Base-by-base conservation (phyloP, 2,888 invertebrate species). In the Rhamphomyia laevipes region DNA sequence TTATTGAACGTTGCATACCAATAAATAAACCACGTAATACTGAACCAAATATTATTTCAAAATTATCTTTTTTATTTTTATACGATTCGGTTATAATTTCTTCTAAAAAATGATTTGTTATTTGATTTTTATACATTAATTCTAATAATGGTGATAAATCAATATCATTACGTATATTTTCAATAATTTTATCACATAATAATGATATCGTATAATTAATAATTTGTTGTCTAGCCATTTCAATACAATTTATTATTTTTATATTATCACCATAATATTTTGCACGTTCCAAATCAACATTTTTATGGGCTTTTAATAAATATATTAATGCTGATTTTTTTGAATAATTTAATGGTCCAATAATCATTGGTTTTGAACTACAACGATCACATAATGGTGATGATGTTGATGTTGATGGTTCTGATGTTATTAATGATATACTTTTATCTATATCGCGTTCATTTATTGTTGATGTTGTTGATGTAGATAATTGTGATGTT, bases 81-180 rank as follows among this genome's bases (percentile, higher is more conserved):
- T 74, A 72, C 1, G 76, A 73, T 50, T 77, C 73, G 1, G 70
- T 69, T 2, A 82, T 73, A 11, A 83, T 68, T 53, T 73, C 73
- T 45, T 73, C 72, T n/a, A 84, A 63, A 57, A 82, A 82, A 1
- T 78, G 77, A 31, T 78, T 71, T 0, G 81, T 80, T 11, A 84
- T 67, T 43, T 71, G 74, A 57, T 79, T 77, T 47, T 74, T 73
- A 38, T 82, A 69, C 44, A 83, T 68, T 35, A 78, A 76, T 49
- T 77, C 73, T 7, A 82, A 66, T 18, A 84, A 67, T 2, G 77
- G 72, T 1, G 81, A 78, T 43, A 68, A 67, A 51, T 69, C 67
- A 33, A 66, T 49, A 4, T 60, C 58, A 37, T 53, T 56, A 44
- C 63, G 59, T 10, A 58, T 53, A 56, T 65, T 65, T 46, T 62